Base-by-base conservation (phyloP, 2,797 vertebrate genomes). In the Gadopsis bispinosus region DNA sequence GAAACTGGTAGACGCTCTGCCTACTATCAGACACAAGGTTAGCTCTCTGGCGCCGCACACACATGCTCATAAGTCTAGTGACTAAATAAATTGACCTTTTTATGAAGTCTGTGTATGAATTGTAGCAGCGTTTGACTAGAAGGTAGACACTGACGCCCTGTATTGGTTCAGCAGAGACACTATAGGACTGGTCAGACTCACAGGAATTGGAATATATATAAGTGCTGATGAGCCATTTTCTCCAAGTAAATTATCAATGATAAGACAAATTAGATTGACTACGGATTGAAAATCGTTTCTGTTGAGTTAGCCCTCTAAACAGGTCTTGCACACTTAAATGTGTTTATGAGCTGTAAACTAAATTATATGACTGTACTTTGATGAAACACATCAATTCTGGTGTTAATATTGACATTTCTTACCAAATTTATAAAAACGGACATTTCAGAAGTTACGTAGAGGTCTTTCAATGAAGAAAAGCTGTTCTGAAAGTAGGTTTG, bases 11-110 rank as follows among this genome's bases (percentile, higher is more conserved):
- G 96, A 98, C 14, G 94, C 96, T 51, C 90, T 99, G 80, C 98
- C 98, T 0, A 90, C 95, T 4, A 95, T 99, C 80, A 96, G 96
- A 85, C 96, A 99, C 88, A 99, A 98, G 95, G 98, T 99, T 13
- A 86, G 91, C 71, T 26, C 26, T 26, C 26, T 26, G 26, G 26
- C 26, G 26, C 1, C 16, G 55, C 17, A 1, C 60, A 55, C 10
- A 26, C 16, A 45, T 5, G 19, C 56, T 29, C 39, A 10, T 7
- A 8, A 39, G 26, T 29, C 17, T 5, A 19, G 10, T 0, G 0
- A 48, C 3, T 0, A 58, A n/a, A 55, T 55, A 11, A 22, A 39
- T 8, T 17, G 7, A 35, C 14, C 39, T 5, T 45, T 6, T 9
- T n/a, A 20, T 4, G 2, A 63, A 51, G 8, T 72, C 37, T 0